Evolutionary conservation across 2,888 invertebrate species (phyloP).

Genomic region (Tortricodes alternella): DNA sequence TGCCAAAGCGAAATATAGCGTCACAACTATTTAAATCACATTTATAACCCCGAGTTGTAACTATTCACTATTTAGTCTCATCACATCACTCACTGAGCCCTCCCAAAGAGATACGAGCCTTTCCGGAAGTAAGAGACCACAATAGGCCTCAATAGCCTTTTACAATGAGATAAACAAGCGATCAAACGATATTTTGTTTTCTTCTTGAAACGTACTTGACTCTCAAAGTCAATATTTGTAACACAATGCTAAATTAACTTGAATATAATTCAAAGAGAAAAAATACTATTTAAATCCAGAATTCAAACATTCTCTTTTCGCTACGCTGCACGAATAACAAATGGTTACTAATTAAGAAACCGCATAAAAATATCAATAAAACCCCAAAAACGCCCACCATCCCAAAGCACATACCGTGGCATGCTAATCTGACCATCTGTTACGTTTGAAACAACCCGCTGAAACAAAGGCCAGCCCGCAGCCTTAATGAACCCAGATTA

Average conservation of each 20-base stretch:
- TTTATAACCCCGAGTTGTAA: constrained; percentile 54
- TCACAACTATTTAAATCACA: constrained; percentile 56
- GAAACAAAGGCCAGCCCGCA: constrained; percentile 79
- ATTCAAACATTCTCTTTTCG: constrained; percentile 25
- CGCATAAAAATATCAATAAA: constrained; percentile 32
- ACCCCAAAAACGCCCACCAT: constrained; percentile 30
- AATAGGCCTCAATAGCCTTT: constrained; percentile 17
- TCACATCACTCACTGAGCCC: constrained; percentile 59
- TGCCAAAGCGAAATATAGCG: constrained; percentile 31
- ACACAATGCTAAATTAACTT: too few relatives aligned
- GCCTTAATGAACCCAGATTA: constrained; percentile 80
- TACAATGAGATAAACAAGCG: constrained; percentile 7
- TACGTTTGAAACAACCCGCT: constrained; percentile 75
- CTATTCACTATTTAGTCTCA: constrained; percentile 64
- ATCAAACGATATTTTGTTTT: background rate
- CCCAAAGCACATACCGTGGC: constrained; percentile 55
- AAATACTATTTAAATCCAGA: background rate
- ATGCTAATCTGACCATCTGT: constrained; percentile 80
- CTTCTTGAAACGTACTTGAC: background rate
- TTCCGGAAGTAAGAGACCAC: constrained; percentile 46
- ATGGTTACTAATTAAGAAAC: constrained; percentile 31
- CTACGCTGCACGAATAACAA: constrained; percentile 25
- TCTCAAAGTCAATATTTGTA: too few relatives aligned
- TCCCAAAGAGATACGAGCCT: constrained; percentile 52
- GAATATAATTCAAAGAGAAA: background rate